These are phyloP conservation scores for Sycophaga agraensis DNA, from an alignment of 1,140 invertebrate genomes.

Conservation along the genomic window DNA sequence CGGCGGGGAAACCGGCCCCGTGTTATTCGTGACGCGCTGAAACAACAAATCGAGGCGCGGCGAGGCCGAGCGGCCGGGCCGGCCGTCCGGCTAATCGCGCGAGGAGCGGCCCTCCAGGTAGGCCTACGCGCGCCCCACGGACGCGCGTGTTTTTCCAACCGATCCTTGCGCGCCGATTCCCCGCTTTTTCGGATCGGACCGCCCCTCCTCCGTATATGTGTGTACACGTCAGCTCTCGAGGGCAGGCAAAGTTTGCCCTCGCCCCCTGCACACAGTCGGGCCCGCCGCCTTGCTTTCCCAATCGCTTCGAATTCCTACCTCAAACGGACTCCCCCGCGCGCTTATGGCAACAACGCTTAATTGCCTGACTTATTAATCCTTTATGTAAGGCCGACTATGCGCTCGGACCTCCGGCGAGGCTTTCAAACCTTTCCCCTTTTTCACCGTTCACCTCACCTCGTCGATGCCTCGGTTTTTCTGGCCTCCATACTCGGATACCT, in stretches of 20 bases:
- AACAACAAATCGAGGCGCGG: conserved; percentile 37
- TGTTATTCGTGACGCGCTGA: conserved; percentile 42
- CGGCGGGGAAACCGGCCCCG: conserved; percentile 32
- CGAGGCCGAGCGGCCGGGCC: too few relatives aligned
- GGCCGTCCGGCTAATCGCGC: conserved; percentile 16
- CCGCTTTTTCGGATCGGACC: not conserved
- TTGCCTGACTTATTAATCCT: conserved; percentile 12
- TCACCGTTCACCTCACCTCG: too few relatives aligned
- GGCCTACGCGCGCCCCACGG: not conserved
- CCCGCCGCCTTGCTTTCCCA: not conserved
- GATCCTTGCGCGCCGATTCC: not conserved
- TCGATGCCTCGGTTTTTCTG: too few relatives aligned
- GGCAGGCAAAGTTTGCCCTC: too few relatives aligned
- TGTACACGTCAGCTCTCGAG: too few relatives aligned
- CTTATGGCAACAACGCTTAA: conserved; percentile 18
- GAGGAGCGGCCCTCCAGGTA: too few relatives aligned
- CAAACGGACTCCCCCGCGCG: too few relatives aligned
- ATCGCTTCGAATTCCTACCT: not conserved
- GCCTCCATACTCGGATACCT: too few relatives aligned
- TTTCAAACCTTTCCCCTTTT: too few relatives aligned
- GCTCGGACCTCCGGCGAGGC: too few relatives aligned
- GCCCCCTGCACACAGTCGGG: not conserved
- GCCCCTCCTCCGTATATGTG: too few relatives aligned
- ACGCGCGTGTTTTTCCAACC: conserved; percentile 28
- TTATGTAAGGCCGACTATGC: too few relatives aligned